Conservation (phyloP, 2,888 invertebrate genomes). For the Microctonus aethiopoides region DNA sequence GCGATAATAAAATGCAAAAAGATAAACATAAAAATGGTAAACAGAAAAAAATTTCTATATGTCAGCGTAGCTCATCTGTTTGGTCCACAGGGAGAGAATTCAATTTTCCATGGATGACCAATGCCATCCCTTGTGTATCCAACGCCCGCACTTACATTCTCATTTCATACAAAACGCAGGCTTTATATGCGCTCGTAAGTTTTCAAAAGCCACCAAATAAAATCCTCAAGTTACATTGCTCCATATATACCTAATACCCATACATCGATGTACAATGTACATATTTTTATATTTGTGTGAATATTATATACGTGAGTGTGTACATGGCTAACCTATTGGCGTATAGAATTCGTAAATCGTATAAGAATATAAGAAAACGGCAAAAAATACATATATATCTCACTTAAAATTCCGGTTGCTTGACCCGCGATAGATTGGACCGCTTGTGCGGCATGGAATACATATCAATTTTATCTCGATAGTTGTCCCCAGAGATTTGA, state of each 20-base stretch:
- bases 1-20: neutral
- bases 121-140: conserved; percentile 51
- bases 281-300: conserved; percentile 31
- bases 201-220: conserved; percentile 44
- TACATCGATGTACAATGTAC: too few relatives aligned
- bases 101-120: conserved; percentile 67
- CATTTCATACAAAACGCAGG: conserved; percentile 46
- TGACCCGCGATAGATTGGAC: conserved; percentile 67
- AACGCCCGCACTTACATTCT: conserved; percentile 13
- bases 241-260: neutral
- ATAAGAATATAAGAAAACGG: conserved; percentile 19
- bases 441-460: conserved; percentile 58
- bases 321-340: conserved; percentile 6
- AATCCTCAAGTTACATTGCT: neutral
- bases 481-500: conserved; percentile 53
- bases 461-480: conserved; percentile 64
- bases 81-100: conserved; percentile 64
- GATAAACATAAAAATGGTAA: neutral
- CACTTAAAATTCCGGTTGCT: conserved; percentile 67
- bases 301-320: neutral
- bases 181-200: conserved; percentile 64
- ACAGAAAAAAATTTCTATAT: conserved; percentile 49
- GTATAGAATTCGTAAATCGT: conserved; percentile 10
- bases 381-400: conserved; percentile 47
- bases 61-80: conserved; percentile 62